Evolutionary conservation across 2,888 invertebrate genomes (phyloP).

Genomic region (Rotaria sp.): DNA sequence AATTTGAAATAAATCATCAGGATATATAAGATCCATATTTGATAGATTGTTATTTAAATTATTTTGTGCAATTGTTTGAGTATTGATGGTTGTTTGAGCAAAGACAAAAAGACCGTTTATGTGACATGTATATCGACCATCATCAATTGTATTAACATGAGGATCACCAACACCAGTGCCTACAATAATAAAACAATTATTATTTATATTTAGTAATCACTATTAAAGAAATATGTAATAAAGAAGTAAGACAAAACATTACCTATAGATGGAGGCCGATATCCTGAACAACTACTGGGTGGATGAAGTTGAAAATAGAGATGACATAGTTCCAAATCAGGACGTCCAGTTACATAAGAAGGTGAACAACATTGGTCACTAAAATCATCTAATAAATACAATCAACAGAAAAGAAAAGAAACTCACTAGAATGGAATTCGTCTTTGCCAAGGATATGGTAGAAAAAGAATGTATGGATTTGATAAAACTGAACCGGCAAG

Average conservation of each 20-base stretch:
- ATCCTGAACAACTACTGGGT: not conserved
- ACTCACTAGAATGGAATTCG: not conserved
- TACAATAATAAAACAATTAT: not conserved
- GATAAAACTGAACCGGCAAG: not conserved
- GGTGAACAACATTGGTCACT: slow-evolving; percentile 13
- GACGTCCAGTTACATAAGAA: no score
- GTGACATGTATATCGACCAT: slow-evolving; percentile 8
- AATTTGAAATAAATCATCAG: not conserved
- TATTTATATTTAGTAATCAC: not conserved
- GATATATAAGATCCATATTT: not conserved
- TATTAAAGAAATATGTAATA: no score
- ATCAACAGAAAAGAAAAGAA: not conserved
- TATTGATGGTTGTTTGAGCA: not conserved
- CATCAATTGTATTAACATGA: not conserved
- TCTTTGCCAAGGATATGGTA: not conserved
- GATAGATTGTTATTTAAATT: not conserved
- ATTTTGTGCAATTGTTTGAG: not conserved
- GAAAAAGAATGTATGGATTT: not conserved
- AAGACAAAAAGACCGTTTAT: not conserved
- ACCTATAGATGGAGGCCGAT: not conserved
- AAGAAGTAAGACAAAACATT: not conserved
- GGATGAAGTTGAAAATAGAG: slow-evolving; percentile 4
- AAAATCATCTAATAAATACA: not conserved
- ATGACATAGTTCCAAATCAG: not conserved
- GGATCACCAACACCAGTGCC: not conserved